These are phyloP conservation scores for Drosophila sechellia DNA, from an alignment of 1,140 invertebrate species.

Conservation along the genomic window DNA sequence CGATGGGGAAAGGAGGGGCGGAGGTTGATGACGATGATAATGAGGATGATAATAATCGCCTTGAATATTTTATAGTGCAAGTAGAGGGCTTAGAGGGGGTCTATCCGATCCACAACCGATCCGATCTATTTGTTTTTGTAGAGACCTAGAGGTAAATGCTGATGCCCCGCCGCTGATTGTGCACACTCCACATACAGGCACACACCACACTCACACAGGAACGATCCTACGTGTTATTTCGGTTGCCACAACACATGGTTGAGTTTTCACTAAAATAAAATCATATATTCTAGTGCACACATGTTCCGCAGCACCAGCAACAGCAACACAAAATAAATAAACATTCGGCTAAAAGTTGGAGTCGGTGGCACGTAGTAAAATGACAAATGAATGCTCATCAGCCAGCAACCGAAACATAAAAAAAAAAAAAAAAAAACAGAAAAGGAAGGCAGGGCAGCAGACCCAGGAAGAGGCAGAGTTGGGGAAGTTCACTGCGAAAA, in stretches of 20 bases:
- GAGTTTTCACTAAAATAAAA: slow-evolving; percentile 76
- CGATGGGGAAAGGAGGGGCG: slow-evolving; percentile 15
- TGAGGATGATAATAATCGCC: slow-evolving; percentile 48
- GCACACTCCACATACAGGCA: slow-evolving; percentile 24
- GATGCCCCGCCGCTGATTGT: slow-evolving; percentile 53
- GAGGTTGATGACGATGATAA: slow-evolving; percentile 48
- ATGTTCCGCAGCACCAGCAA: slow-evolving; percentile 57
- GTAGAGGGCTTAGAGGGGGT: slow-evolving; percentile 80
- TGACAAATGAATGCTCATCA: slow-evolving; percentile 82
- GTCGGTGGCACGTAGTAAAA: slow-evolving; percentile 82
- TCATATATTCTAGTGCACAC: slow-evolving; percentile 73
- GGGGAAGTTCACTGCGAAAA: slow-evolving; percentile 16
- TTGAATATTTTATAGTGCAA: slow-evolving; percentile 71
- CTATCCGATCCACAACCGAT: slow-evolving; percentile 33
- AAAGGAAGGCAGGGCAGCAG: slow-evolving; percentile 55
- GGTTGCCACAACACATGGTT: slow-evolving; percentile 78
- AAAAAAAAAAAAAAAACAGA: slow-evolving; percentile 40
- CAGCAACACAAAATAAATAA: slow-evolving; percentile 69
- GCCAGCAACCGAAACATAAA: slow-evolving; percentile 19
- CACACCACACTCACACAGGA: slow-evolving; percentile 7
- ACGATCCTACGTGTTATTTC: slow-evolving; percentile 79
- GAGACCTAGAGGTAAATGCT: slow-evolving; percentile 56
- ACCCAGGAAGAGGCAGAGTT: slow-evolving; percentile 40
- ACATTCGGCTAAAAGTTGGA: slow-evolving; percentile 68
- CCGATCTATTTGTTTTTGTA: slow-evolving; percentile 69